These are phyloP conservation scores for Apoderus coryli DNA, from an alignment of 2,888 invertebrate genomes.

Conservation along the genomic window DNA sequence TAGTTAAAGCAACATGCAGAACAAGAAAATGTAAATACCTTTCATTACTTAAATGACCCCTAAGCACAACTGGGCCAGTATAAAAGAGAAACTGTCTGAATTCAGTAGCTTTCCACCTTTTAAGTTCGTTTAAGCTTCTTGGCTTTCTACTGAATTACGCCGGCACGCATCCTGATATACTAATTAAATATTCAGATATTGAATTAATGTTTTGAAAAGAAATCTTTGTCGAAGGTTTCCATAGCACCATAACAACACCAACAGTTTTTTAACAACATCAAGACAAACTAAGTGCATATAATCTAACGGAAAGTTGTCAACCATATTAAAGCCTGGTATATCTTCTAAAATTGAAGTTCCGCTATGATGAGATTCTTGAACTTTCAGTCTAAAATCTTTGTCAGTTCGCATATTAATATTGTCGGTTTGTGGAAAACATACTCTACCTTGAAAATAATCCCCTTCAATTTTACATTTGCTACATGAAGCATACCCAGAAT, in stretches of 20 bases:
- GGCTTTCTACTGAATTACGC: constrained; percentile 9
- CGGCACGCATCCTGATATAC: constrained; percentile 4
- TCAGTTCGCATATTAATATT: constrained; percentile 8
- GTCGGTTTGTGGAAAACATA: constrained; percentile 3
- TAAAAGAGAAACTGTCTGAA: constrained; percentile 10
- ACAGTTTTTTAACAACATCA: constrained; percentile 16
- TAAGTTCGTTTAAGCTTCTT: constrained; percentile 5
- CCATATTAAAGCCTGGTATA: constrained; percentile 15
- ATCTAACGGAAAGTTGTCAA: constrained; percentile 17
- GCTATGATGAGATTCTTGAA: constrained; percentile 14
- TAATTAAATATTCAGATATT: constrained; percentile 5
- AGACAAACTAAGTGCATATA: constrained; percentile 18
- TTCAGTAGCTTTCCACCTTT: constrained; percentile 9
- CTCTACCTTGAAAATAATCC: background rate
- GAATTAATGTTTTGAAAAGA: constrained; percentile 4
- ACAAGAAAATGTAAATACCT: constrained; percentile 8
- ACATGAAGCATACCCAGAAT: constrained; percentile 12
- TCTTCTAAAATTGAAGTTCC: constrained; percentile 12
- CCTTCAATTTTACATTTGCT: constrained; percentile 10
- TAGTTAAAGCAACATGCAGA: constrained; percentile 8
- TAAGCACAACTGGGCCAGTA: constrained; percentile 9
- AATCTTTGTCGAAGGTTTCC: constrained; percentile 7
- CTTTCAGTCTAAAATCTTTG: constrained; percentile 8
- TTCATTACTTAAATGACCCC: background rate
- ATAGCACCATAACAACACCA: constrained; percentile 2